Percentiles rank a stretch among this genome's conserved stretches.
These are phyloP conservation scores for Chelonoidis abingdonii DNA, from an alignment of 2,113 vertebrate genomes.

Conservation along the genomic window DNA sequence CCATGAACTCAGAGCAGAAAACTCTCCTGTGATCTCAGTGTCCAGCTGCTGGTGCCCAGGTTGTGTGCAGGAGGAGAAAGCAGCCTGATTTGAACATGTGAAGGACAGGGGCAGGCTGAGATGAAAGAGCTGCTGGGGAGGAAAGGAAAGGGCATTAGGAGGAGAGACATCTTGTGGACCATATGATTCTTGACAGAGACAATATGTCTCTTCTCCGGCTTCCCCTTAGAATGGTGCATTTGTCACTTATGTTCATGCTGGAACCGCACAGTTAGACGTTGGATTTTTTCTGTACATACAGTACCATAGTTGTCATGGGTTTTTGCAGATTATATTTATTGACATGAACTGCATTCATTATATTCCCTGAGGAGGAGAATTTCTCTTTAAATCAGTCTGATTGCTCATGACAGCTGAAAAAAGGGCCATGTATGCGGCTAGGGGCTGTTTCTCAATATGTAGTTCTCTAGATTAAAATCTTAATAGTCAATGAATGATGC, in stretches of 20 bases:
- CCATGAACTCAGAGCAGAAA: no score
- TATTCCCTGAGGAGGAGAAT: background rate
- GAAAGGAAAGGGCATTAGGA: background rate
- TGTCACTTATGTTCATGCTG: background rate
- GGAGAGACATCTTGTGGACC: background rate
- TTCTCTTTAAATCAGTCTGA: background rate
- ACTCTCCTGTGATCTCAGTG: background rate
- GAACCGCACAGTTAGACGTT: background rate
- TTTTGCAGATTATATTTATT: conserved; percentile 3
- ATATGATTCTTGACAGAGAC: background rate
- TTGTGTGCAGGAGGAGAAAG: background rate
- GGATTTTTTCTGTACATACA: background rate
- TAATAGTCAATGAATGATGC: background rate
- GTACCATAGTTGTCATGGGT: background rate
- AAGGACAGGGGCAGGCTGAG: background rate
- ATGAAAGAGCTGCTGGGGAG: background rate
- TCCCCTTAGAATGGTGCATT: background rate
- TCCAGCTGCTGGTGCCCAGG: background rate
- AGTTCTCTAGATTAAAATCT: background rate
- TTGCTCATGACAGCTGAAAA: background rate
- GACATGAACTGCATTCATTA: background rate
- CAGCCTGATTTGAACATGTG: background rate
- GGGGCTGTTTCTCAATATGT: background rate
- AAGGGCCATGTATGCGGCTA: rapidly evolving
- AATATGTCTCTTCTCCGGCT: background rate